Conservation (phyloP, 2,113 vertebrate species). For the Pycnonotus jocosus region DNA sequence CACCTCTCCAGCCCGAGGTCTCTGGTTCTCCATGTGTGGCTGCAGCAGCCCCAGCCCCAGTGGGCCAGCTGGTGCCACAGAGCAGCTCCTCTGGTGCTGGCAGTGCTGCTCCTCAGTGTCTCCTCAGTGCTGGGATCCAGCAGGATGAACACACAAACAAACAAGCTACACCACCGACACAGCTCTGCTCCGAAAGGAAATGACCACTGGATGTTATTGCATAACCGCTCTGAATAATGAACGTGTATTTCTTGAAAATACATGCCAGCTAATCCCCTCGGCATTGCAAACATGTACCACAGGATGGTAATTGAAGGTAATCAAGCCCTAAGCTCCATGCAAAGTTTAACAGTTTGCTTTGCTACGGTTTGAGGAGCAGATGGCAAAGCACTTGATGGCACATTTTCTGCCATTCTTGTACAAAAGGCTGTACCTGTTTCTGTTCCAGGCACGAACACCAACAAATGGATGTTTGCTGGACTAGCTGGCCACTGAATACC, state of each 20-base stretch:
- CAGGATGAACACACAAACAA: background rate
- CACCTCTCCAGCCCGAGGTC: background rate
- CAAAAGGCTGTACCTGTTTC: background rate
- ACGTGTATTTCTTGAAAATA: background rate
- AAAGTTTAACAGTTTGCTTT: background rate
- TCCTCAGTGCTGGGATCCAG: background rate
- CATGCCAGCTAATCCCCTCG: background rate
- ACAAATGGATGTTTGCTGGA: background rate
- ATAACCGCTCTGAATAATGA: constrained; percentile 14
- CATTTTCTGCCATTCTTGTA: background rate
- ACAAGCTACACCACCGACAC: background rate
- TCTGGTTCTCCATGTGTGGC: background rate
- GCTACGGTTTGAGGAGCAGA: background rate
- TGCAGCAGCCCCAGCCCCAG: background rate
- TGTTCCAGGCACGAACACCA: background rate
- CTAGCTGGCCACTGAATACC: background rate
- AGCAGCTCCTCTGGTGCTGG: background rate
- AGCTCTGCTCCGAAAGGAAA: constrained; percentile 22
- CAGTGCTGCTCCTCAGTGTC: background rate
- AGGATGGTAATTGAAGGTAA: constrained; percentile 19
- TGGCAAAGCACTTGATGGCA: background rate
- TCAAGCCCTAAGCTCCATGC: background rate
- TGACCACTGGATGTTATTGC: constrained; percentile 32
- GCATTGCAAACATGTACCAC: constrained; percentile 4
- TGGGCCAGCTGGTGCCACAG: background rate